Evolutionary conservation across 2,113 vertebrate species (phyloP), one percentile per base, ranked within the genome.

Genomic region (Emydocephalus ijimae): DNA sequence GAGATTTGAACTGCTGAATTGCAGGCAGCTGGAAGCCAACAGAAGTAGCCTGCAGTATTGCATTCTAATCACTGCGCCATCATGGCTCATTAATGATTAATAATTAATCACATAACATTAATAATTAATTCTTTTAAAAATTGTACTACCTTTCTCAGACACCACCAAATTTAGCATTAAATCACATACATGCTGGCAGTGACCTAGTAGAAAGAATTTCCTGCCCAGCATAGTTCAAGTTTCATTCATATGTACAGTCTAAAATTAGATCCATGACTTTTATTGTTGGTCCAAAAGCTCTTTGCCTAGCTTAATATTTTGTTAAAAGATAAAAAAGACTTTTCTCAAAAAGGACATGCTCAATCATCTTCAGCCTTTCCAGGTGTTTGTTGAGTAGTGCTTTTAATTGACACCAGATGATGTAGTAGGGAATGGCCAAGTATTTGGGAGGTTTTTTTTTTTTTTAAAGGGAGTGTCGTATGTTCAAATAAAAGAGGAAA

Each of bases 241-340:
- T 98, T 98, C 97, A 98, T 98, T 98, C 97, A 98, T 98, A 97
- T 97, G 97, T 98, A 97, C 95, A 64, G 93, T 95, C 97, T 98
- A 98, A 98, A 98, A 98, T 98, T 98, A 98, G 97, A 96, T 95
- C 95, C 93, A 95, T 93, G 59, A 94, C 97, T 98, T 98, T 98
- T 95, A 98, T 98, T 97, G 92, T 93, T 50, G 92, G 69, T 97
- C 97, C 97, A 98, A 97, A 52, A 39, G 74, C 94, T 95, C 96
- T 96, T 95, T 96, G 97, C 97, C 96, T 94, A 97, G 95, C 23
- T 96, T 95, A 97, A 96, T 93, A 96, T 96, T 97, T 97, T 96
- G 95, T 87, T 97, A 96, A 95, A 97, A 96, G 91, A 97, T 96
- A 95, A 96, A 95, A 94, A 92, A 94, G 95, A 91, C 89, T 95